These are phyloP conservation scores for Microdon myrmicae DNA, from an alignment of 2,888 invertebrate genomes.

Conservation along the genomic window DNA sequence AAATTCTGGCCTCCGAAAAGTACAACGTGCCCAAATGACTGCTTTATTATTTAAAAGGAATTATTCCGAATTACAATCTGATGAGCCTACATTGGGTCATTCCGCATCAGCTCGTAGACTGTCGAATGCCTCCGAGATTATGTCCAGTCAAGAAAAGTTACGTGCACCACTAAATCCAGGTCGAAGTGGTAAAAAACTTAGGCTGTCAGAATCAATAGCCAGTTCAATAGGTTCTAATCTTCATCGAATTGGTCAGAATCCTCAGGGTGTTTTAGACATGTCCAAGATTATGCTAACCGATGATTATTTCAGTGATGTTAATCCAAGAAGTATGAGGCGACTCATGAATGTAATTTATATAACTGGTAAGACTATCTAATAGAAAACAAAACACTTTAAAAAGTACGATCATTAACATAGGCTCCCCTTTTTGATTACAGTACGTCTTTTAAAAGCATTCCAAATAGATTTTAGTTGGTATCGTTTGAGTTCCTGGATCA, in stretches of 20 bases:
- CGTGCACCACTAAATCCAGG: constrained; percentile 61
- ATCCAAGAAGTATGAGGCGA: constrained; percentile 94
- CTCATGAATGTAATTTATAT: constrained; percentile 97
- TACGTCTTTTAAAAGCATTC: constrained; percentile 95
- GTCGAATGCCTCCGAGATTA: constrained; percentile 82
- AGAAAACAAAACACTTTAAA: neutral
- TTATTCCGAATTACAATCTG: constrained; percentile 61
- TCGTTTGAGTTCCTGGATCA: constrained; percentile 96
- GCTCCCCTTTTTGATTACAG: constrained; percentile 67
- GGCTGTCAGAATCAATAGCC: constrained; percentile 88
- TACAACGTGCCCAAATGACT: constrained; percentile 86
- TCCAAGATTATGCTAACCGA: constrained; percentile 91
- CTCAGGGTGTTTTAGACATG: constrained; percentile 68
- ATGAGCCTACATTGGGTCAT: constrained; percentile 63
- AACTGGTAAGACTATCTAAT: constrained; percentile 73
- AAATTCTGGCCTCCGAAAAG: constrained; percentile 91
- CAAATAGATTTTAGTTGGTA: constrained; percentile 99
- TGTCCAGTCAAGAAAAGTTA: constrained; percentile 85
- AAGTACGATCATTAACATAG: neutral
- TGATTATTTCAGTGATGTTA: constrained; percentile 99
- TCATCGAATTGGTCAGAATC: constrained; percentile 79
- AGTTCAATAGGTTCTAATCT: constrained; percentile 91
- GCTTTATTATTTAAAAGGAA: constrained; percentile 69
- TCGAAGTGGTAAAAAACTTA: constrained; percentile 76
- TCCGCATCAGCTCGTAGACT: constrained; percentile 79